phyloP scores from a whole-genome alignment of 1,140 invertebrate species.

The Homarus americanus region DNA sequence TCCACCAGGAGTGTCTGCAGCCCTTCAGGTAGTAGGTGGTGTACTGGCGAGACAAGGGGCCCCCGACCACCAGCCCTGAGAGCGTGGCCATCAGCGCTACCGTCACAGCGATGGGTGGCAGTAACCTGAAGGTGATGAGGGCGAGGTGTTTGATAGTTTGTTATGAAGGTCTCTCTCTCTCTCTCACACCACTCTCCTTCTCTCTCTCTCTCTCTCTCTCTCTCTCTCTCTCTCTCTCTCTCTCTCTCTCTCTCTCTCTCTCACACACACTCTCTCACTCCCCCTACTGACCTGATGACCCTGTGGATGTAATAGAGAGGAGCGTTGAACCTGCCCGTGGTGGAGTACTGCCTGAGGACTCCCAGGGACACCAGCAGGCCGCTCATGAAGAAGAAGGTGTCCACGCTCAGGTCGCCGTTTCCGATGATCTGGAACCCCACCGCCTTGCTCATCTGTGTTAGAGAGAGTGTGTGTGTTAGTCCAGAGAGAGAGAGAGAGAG shows the following conservation, averaged over 20 bases:
- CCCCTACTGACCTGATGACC: conserved; percentile 39
- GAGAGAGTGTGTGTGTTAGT: background rate
- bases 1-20: conserved; percentile 76
- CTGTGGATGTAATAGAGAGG: conserved; percentile 48
- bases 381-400: conserved; percentile 58
- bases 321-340: conserved; percentile 27
- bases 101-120: conserved; percentile 41
- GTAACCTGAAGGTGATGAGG: background rate
- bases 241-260: background rate
- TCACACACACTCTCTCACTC: background rate
- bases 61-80: conserved; percentile 16
- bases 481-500: conserved; percentile 4
- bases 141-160: background rate
- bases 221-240: background rate
- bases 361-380: conserved; percentile 43
- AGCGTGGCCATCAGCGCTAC: conserved; percentile 22
- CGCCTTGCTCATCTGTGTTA: conserved; percentile 35
- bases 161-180: background rate
- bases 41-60: conserved; percentile 9
- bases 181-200: background rate
- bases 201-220: background rate
- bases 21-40: conserved; percentile 30
- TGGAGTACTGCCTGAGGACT: background rate
- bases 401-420: conserved; percentile 50
- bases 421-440: conserved; percentile 24